Evolutionary conservation across 2,888 invertebrate species (phyloP).

Genomic region (Sesia apiformis): DNA sequence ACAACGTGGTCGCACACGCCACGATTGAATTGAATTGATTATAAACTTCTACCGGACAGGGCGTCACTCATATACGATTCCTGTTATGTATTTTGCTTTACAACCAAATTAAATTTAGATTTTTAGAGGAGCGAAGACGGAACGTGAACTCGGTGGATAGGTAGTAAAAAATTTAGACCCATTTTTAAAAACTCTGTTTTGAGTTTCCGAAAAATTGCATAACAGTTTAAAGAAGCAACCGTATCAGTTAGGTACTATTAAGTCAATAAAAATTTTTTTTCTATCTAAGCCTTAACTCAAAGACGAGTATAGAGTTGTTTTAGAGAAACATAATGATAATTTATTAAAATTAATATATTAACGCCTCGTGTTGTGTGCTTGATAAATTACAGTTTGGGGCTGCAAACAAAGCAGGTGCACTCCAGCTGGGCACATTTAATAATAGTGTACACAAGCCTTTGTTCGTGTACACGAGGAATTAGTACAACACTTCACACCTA

Average conservation of each 20-base stretch:
- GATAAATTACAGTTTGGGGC: conserved; percentile 6
- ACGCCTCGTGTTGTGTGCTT: not conserved
- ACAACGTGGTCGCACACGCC: conserved; percentile 33
- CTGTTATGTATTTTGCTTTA: not conserved
- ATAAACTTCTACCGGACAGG: conserved; percentile 32
- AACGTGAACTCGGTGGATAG: too few relatives aligned
- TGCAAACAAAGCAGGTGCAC: conserved; percentile 20
- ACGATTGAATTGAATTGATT: conserved; percentile 44
- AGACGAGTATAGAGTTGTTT: too few relatives aligned
- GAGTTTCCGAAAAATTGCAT: too few relatives aligned
- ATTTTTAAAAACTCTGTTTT: too few relatives aligned
- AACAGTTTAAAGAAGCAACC: conserved; percentile 5
- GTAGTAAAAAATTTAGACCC: too few relatives aligned
- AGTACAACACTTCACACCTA: conserved; percentile 39
- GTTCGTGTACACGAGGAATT: conserved; percentile 31
- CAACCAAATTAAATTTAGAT: not conserved
- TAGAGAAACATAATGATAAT: conserved; percentile 1
- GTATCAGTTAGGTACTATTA: conserved; percentile 14
- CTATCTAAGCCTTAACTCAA: not conserved
- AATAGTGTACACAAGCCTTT: conserved; percentile 27
- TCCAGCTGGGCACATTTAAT: conserved; percentile 23
- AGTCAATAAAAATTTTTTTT: not conserved
- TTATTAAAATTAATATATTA: not conserved
- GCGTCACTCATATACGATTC: conserved; percentile 2
- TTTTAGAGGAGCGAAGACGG: too few relatives aligned